Conservation (phyloP, 1,140 invertebrate genomes). For the Drosophila prosaltans region DNA sequence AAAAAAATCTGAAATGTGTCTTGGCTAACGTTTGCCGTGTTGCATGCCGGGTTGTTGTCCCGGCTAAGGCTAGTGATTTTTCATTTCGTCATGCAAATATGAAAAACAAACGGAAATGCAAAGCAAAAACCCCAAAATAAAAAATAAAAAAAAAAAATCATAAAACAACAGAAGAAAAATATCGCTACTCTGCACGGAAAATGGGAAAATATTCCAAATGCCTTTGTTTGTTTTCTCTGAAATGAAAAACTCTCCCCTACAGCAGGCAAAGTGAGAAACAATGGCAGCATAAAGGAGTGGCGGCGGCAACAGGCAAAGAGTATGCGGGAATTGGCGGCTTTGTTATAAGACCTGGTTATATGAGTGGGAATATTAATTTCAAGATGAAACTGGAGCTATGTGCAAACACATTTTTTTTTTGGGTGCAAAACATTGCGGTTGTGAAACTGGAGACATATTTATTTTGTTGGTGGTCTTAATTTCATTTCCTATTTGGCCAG, state of each 20-base stretch:
- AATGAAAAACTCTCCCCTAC: conserved; percentile 61
- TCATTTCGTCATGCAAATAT: conserved; percentile 76
- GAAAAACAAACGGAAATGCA: conserved; percentile 66
- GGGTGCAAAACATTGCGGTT: background rate
- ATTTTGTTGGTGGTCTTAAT: background rate
- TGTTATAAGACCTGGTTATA: conserved; percentile 18
- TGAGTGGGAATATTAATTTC: conserved; percentile 22
- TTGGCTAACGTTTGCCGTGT: conserved; percentile 24
- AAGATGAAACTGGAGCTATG: conserved; percentile 17
- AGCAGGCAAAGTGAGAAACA: conserved; percentile 28
- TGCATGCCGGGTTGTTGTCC: conserved; percentile 43
- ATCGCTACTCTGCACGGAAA: conserved; percentile 34
- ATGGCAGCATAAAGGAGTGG: background rate
- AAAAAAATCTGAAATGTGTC: conserved; percentile 46
- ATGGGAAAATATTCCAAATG: conserved; percentile 65
- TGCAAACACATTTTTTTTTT: background rate
- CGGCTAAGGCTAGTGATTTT: conserved; percentile 62
- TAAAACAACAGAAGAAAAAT: background rate
- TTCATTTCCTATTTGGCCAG: background rate
- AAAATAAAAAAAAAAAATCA: conserved; percentile 22
- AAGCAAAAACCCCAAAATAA: conserved; percentile 29
- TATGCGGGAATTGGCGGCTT: background rate
- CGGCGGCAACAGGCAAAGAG: background rate
- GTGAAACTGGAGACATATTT: conserved; percentile 11
- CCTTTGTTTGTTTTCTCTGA: conserved; percentile 73